phyloP scores from a whole-genome alignment of 2,888 invertebrate genomes.

The Hyposoter dolosus region DNA sequence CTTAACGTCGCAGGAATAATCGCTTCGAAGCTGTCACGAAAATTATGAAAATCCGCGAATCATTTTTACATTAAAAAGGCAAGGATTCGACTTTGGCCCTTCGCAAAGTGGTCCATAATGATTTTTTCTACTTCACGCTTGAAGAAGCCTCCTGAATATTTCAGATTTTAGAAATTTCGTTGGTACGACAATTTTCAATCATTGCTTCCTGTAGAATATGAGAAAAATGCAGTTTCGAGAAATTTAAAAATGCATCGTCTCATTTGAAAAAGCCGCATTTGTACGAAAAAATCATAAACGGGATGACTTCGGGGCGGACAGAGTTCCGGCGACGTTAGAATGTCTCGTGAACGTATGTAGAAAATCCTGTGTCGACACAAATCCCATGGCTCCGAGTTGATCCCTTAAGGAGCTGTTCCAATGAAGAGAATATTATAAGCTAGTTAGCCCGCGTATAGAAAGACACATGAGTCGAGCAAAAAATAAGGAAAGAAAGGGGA shows the following conservation, averaged over 20 bases:
- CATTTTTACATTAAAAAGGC: not conserved
- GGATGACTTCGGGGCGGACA: not conserved
- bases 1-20: not conserved
- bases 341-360: not conserved
- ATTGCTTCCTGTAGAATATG: not conserved
- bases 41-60: constrained; percentile 26
- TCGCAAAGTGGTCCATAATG: not conserved
- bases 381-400: constrained; percentile 63
- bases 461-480: constrained; percentile 20
- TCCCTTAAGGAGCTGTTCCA: constrained; percentile 56
- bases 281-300: not conserved
- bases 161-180: not conserved
- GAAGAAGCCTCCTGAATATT: not conserved
- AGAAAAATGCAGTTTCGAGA: not conserved
- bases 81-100: not conserved
- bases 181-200: not conserved
- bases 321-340: not conserved
- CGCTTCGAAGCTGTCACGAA: not conserved
- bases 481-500: constrained; percentile 26
- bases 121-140: not conserved
- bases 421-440: constrained; percentile 36
- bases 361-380: constrained; percentile 56
- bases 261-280: not conserved
- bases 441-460: constrained; percentile 6
- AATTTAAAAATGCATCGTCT: not conserved